Conservation (phyloP, 2,113 vertebrate genomes). For the Corythoichthys haematopterus region DNA sequence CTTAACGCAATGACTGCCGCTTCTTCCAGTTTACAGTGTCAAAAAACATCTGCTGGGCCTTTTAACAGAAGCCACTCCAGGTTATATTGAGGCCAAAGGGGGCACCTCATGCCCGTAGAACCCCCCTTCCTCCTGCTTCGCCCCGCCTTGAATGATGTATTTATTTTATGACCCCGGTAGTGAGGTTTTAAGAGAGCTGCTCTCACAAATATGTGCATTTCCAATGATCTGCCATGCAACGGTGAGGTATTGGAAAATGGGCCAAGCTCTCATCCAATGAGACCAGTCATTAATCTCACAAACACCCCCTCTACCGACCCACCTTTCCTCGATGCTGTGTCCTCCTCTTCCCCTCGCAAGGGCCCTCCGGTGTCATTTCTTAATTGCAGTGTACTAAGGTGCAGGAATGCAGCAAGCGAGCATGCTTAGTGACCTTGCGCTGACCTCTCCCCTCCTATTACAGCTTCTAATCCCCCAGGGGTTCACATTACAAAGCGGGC, state of each 20-base stretch:
- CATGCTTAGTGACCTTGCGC: conserved; percentile 72
- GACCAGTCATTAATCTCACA: conserved; percentile 67
- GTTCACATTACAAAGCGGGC: conserved; percentile 77
- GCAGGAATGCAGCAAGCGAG: conserved; percentile 72
- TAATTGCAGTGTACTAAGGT: conserved; percentile 76
- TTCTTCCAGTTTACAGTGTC: conserved; percentile 83
- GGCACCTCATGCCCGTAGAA: conserved; percentile 47
- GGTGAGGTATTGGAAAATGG: conserved; percentile 60
- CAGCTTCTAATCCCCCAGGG: conserved; percentile 74
- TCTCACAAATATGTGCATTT: conserved; percentile 72
- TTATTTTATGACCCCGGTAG: conserved; percentile 69
- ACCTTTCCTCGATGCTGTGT: conserved; percentile 24
- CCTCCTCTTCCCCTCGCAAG: conserved; percentile 41
- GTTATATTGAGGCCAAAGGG: conserved; percentile 86
- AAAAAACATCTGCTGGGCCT: conserved; percentile 90
- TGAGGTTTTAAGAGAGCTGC: conserved; percentile 71
- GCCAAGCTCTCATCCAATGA: conserved; percentile 62
- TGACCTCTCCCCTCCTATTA: conserved; percentile 75
- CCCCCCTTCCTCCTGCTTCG: not conserved
- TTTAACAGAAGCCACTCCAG: conserved; percentile 81
- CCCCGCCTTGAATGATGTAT: conserved; percentile 57
- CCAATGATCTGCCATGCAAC: conserved; percentile 65
- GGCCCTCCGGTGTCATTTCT: conserved; percentile 74
- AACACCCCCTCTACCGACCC: conserved; percentile 21
- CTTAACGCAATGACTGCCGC: conserved; percentile 89